These are phyloP conservation scores for Mus pahari DNA, from an alignment of 2,113 vertebrate species.

Conservation along the genomic window DNA sequence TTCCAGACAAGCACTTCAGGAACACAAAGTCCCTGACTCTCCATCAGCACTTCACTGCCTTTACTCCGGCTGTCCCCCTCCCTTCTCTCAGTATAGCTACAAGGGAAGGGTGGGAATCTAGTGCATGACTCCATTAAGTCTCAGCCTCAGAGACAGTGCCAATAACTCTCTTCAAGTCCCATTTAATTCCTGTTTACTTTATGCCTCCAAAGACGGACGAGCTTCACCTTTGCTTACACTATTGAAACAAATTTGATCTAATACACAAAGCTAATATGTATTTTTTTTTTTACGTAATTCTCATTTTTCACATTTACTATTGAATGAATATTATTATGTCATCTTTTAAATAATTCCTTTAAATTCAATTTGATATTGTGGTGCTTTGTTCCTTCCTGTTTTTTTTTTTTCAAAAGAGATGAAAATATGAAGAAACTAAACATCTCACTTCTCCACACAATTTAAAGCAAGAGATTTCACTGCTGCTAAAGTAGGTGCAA, in stretches of 20 bases:
- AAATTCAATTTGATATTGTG: slow-evolving; percentile 44
- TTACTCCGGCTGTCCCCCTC: not conserved
- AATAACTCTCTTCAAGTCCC: not conserved
- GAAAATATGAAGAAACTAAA: slow-evolving; percentile 22
- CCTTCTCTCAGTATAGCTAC: not conserved
- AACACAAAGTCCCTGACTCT: not conserved
- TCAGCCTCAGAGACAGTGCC: not conserved
- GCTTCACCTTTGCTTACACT: not conserved
- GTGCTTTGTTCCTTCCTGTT: not conserved
- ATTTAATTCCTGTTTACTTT: not conserved
- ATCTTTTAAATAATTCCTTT: slow-evolving; percentile 45
- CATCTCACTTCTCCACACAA: not conserved
- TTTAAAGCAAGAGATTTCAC: not conserved
- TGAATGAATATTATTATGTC: not conserved
- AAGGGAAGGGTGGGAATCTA: not conserved
- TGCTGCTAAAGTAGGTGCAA: not conserved
- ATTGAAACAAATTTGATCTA: not conserved
- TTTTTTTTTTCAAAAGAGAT: not conserved
- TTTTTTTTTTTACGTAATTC: not conserved
- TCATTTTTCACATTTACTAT: not conserved
- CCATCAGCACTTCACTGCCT: not conserved
- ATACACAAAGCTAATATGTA: not conserved
- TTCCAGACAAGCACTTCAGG: not conserved
- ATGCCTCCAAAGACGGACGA: not conserved
- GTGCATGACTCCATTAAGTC: not conserved